A percentile compares a stretch with the other conserved stretches of the same genome.
Conservation (phyloP, 2,797 vertebrate species). For the Leptodactylus fallax region DNA sequence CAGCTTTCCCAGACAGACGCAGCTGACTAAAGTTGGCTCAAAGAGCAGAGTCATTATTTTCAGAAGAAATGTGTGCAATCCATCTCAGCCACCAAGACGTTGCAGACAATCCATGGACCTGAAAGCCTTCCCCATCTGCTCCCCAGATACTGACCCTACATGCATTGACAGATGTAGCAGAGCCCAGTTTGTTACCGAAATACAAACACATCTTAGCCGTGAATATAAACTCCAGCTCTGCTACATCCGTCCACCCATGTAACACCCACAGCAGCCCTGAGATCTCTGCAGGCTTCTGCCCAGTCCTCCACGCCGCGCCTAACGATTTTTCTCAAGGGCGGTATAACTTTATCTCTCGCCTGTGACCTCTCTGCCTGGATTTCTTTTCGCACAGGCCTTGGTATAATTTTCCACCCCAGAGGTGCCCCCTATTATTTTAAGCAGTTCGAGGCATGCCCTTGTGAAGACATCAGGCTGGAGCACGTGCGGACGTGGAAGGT, state of each 20-base stretch:
- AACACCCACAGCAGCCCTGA: background rate
- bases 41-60: too few species aligned
- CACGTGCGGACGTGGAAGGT: background rate
- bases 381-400: background rate
- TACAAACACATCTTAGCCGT: background rate
- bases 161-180: background rate
- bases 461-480: background rate
- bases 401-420: background rate
- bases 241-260: background rate
- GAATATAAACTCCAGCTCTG: background rate
- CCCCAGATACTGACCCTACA: background rate
- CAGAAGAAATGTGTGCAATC: background rate
- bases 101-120: constrained; percentile 20
- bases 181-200: background rate
- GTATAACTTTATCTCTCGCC: background rate
- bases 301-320: too few species aligned
- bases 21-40: too few species aligned
- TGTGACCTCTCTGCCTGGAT: background rate
- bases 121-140: constrained; percentile 44
- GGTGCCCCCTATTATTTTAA: constrained; percentile 10
- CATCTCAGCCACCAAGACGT: background rate
- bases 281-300: too few species aligned
- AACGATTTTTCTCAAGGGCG: constrained; percentile 1
- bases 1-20: too few species aligned
- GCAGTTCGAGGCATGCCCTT: background rate